phyloP scores from a whole-genome alignment of 1,140 invertebrate genomes.

The Doryteuthis pealeii region DNA sequence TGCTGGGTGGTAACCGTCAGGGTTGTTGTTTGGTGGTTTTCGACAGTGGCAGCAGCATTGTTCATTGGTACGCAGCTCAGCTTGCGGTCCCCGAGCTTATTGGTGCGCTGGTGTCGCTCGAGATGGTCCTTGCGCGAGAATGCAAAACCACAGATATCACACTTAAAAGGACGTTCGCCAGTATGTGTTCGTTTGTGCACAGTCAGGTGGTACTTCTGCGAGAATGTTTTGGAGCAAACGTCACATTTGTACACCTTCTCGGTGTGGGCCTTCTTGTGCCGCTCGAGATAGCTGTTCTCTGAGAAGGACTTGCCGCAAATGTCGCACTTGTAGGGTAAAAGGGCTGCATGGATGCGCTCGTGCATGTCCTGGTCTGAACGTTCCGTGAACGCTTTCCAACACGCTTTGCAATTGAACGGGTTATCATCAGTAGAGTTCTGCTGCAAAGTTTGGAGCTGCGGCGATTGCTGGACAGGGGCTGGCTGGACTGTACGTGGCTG shows the following conservation, averaged over 20 bases:
- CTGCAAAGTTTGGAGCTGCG: background rate
- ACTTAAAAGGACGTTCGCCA: slow-evolving; percentile 77
- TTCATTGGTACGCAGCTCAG: background rate
- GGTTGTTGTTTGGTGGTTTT: background rate
- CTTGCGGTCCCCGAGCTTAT: slow-evolving; percentile 55
- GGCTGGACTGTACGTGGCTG: background rate
- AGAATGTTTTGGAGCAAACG: background rate
- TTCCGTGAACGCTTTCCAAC: slow-evolving; percentile 74
- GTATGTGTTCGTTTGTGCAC: background rate
- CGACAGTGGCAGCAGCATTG: background rate
- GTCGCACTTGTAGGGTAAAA: slow-evolving; percentile 85
- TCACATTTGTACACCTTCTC: background rate
- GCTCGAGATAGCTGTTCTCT: slow-evolving; percentile 61
- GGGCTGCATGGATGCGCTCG: slow-evolving; percentile 72
- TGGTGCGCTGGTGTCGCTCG: slow-evolving; percentile 71
- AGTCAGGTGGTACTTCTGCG: background rate
- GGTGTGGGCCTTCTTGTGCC: slow-evolving; percentile 33
- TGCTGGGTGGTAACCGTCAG: background rate
- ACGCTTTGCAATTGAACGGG: slow-evolving; percentile 77
- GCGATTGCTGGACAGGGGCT: slow-evolving; percentile 6
- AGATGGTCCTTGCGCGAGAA: slow-evolving; percentile 73
- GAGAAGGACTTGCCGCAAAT: slow-evolving; percentile 72
- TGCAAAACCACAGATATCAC: slow-evolving; percentile 83
- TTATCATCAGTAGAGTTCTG: background rate
- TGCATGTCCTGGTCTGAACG: slow-evolving; percentile 35